Base-by-base conservation (phyloP, 2,888 invertebrate species). In the Cerceris ruficornis region DNA sequence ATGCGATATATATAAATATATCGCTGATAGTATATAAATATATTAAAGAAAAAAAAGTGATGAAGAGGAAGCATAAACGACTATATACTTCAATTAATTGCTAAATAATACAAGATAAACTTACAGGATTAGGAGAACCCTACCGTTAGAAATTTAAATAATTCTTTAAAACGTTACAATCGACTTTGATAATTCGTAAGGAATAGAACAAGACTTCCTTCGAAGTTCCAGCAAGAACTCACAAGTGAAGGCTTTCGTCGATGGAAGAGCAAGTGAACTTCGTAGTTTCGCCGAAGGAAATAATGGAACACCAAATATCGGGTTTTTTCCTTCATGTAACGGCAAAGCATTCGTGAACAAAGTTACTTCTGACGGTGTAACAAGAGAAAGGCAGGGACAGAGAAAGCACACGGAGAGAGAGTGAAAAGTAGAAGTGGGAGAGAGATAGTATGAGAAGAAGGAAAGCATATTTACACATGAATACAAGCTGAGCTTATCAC, bases 381-480 rank as follows among this genome's bases (percentile, higher is more conserved):
- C 15, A 8, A 61, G 69, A 75, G 62, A 60, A 69, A 46, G 46
- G 46, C 2, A 13, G 8, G 5, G 8, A 69, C 43, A 42, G 14
- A 60, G 41, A 41, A 17, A 43, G n/a, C 54, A 28, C 39, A 54
- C 59, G 61, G 64, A 68, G 74, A 67, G 58, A 39, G 55, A 43
- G 13, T 14, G 59, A 43, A 9, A 15, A 15, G 39, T 64, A 17
- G 46, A 49, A 60, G 65, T 60, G 64, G 77, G 61, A 50, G 72
- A 58, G 69, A 65, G 71, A 57, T 70, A 46, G 69, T 62, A 73
- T 50, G 70, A 70, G 78, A 61, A 64, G 81, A 54, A 61, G 73
- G 80, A 80, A 78, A 82, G 83, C 75, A 82, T 88, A 89, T 90
- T 90, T 89, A 88, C 89, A 87, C 88, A 88, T 86, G 88, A 87